phyloP scores from a whole-genome alignment of 2,113 vertebrate genomes.

The Podarcis cretensis region DNA sequence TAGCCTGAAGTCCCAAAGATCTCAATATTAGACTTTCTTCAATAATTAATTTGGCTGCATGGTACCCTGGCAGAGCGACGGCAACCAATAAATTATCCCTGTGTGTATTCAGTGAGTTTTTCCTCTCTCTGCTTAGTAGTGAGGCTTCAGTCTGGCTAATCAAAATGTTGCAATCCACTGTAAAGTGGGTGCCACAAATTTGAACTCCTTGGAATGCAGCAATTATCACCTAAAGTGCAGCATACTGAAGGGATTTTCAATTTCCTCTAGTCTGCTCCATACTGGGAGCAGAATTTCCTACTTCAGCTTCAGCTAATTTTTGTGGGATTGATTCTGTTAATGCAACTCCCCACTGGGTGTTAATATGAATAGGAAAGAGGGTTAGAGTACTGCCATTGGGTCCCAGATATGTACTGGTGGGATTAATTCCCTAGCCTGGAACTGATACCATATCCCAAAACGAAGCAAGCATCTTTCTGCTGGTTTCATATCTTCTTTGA shows the following conservation, averaged over 20 bases:
- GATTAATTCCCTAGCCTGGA: not conserved
- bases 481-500: not conserved
- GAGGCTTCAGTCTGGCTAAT: not conserved
- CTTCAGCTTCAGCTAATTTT: not conserved
- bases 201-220: constrained; percentile 26
- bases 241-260: constrained; percentile 23
- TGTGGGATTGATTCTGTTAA: not conserved
- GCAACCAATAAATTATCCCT: constrained; percentile 9
- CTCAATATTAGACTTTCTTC: not conserved
- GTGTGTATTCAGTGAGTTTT: not conserved
- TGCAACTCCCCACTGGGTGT: constrained; percentile 10
- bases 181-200: constrained; percentile 20
- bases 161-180: constrained; percentile 9
- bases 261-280: constrained; percentile 16
- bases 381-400: not conserved
- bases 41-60: not conserved
- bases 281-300: constrained; percentile 21
- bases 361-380: constrained; percentile 26
- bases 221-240: constrained; percentile 29
- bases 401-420: not conserved
- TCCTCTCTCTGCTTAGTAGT: not conserved
- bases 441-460: not conserved
- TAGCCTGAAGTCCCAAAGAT: not conserved
- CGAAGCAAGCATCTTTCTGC: not conserved
- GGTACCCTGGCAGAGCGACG: not conserved